Evolutionary conservation across 2,113 vertebrate genomes (phyloP), one percentile per base, ranked within the genome.

Genomic region (Lycocorax pyrrhopterus): DNA sequence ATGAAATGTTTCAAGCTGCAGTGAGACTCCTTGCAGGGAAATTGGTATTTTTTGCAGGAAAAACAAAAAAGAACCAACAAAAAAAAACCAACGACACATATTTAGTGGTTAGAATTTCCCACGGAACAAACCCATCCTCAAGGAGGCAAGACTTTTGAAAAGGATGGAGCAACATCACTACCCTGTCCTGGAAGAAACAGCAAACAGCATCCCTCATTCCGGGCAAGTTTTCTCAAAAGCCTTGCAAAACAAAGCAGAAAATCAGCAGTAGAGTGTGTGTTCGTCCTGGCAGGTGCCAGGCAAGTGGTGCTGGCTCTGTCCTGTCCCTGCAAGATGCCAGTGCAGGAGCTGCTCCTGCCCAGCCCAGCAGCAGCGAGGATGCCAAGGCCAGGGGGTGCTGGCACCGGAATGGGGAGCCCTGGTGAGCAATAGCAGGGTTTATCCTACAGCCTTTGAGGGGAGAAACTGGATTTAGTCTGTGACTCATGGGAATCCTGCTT

Each of bases 121-220:
- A 10, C 0, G 0, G 74, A 37, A 78, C 35, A 69, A 69, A 63
- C 16, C 4, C 19, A 4, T 46, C 37, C 66, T n/a, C 3, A 3
- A 47, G 23, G 66, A 72, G 49, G 19, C 13, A 75, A 71, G 7
- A 43, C 49, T 37, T n/a, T 9, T 18, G 12, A 30, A 66, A 69
- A 55, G 18, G 16, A 49, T 25, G 37, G 47, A 72, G 21, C 33
- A 68, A 44, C 60, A 82, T 20, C 52, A 16, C 29, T 44, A 33
- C 46, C 12, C 20, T 10, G 6, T 37, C 62, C 35, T 2, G 0
- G 15, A 52, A 8, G n/a, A 49, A 68, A 76, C 8, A 37, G 23
- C 18, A 41, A 71, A 81, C 12, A 30, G 32, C 16, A 63, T 27
- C 39, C 27, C 19, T 44, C 17, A 7, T 66, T 46, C 52, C 19